Evolutionary conservation across 2,797 vertebrate species (phyloP), one percentile per base, ranked within the genome.

Genomic region (Vireo griseus): DNA sequence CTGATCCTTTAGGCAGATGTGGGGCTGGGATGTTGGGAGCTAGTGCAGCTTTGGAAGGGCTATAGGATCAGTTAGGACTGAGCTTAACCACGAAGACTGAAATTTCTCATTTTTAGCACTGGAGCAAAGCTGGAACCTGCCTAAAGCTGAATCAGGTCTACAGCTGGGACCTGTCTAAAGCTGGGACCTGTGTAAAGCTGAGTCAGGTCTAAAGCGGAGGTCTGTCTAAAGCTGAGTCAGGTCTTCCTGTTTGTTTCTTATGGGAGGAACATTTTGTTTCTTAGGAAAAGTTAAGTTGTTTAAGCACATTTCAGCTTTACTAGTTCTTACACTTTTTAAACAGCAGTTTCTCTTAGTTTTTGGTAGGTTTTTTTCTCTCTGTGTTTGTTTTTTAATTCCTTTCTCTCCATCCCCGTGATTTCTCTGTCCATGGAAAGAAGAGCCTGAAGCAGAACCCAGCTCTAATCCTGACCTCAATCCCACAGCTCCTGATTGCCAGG

Each of bases 31-130:
- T 59, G 37, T 37, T 4, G 68, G 39, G 58, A 28, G 48, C 15
- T 33, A n/a, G 29, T 16, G 12, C 13, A 54, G 62, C 35, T 68
- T n/a, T n/a, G 4, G 15, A 18, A 22, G 63, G 79, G 42, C 48
- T 65, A 48, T 2, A 3, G 29, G 19, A 3, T 5, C 7, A 21
- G 6, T 6, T 14, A 33, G 67, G 50, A 4, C 29, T 50, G 8
- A 25, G 33, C 11, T 58, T 12, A 48, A 40, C 2, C 67, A 21
- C 0, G 0, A 1, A 29, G 22, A 11, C 5, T 14, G 12, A 26
- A 54, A 61, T 3, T 1, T 31, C 31, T 47, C 11, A 2, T 24
- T 73, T 42, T 22, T 39, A 42, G 78, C 10, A 16, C 5, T 16
- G 5, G 1, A 45, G 20, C 10, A 62, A 42, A 90, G 57, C 31